A percentile compares a stretch with the other conserved stretches of the same genome.
Conservation (phyloP, 2,797 vertebrate species). For the Halcyon chelicuti region DNA sequence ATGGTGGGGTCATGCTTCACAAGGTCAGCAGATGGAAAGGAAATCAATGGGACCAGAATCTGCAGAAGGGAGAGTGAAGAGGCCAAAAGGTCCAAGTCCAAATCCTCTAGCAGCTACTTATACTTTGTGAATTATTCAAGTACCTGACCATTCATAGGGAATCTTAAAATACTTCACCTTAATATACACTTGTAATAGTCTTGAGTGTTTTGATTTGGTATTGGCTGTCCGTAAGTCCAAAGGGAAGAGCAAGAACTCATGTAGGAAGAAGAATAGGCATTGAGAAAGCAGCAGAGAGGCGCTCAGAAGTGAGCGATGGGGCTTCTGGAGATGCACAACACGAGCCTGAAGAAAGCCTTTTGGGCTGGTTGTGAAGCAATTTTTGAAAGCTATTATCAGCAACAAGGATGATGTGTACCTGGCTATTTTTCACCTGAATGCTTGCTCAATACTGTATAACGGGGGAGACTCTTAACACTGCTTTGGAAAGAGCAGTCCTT, state of each 20-base stretch:
- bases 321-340: neutral
- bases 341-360: neutral
- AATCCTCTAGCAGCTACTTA: neutral
- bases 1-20: neutral
- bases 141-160: neutral
- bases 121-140: neutral
- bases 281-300: neutral
- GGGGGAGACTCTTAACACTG: neutral
- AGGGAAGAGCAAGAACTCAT: accelerated
- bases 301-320: accelerated
- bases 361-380: neutral
- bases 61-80: neutral
- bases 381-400: neutral
- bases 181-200: neutral
- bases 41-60: neutral
- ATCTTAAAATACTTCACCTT: neutral
- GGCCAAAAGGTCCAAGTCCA: neutral
- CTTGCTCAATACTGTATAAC: neutral
- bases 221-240: neutral
- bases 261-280: neutral
- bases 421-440: neutral
- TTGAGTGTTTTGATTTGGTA: neutral
- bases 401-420: neutral
- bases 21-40: neutral
- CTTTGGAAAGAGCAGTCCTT: neutral